Evolutionary conservation across 2,113 vertebrate genomes (phyloP), one percentile per base, ranked within the genome.

Genomic region (Thalassarche chlororhynchos): DNA sequence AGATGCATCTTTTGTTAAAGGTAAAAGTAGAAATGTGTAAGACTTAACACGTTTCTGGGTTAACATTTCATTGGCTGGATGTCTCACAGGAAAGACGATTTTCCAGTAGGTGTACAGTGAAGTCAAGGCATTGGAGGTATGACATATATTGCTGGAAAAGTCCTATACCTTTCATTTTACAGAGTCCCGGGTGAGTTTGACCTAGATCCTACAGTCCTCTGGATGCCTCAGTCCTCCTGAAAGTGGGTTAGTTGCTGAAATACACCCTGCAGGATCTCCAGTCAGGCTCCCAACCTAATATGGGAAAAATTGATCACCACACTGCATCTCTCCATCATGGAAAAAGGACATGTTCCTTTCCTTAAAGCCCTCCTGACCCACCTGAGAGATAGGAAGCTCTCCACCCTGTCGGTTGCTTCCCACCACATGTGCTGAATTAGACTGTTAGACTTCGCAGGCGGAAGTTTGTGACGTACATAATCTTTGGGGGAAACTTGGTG

Each of bases 271-370:
- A 52, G 49, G 17, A 64, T 58, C 55, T 69, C 55, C 42, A 51
- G 7, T 44, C 61, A 32, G 26, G n/a, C 4, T 93, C 62, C n/a
- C 44, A 87, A 4, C 8, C 34, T 40, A 32, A 3, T 23, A 2
- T 4, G 5, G 34, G 31, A 14, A 44, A 10, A 81, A 47, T 0
- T 4, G 17, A 16, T 14, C 28, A 9, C 8, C 3, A 2, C 14
- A 6, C 42, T 58, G 8, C 44, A 23, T n/a, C 60, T 57, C 28
- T 83, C 68, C 32, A 4, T 25, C 14, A 4, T 3, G 20, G 58
- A 20, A 28, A 58, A 54, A 14, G 47, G 42, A 26, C 8, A 1
- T 1, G 8, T 29, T 44, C 38, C n/a, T 38, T 57, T 25, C 17
- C 46, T 32, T 10, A 23, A 60, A 74, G 19, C 28, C 71, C 17